Evolutionary conservation across 2,797 vertebrate species (phyloP), one percentile per base, ranked within the genome.

Genomic region (Rhinatrema bivittatum): DNA sequence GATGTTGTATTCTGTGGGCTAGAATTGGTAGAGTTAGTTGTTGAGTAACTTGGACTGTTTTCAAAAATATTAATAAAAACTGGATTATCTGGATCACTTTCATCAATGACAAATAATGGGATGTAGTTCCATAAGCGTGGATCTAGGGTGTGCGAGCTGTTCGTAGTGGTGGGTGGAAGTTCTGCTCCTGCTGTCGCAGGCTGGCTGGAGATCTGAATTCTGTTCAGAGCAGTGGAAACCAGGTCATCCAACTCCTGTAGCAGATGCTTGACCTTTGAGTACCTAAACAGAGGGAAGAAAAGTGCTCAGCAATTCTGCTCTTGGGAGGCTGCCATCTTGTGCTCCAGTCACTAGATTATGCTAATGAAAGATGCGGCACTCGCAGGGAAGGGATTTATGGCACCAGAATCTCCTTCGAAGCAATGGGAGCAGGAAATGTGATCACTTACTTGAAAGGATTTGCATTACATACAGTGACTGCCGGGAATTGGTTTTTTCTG

Each of bases 401-500:
- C n/a, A n/a, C n/a, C n/a, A n/a, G n/a, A n/a, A n/a, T n/a, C n/a
- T n/a, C n/a, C n/a, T n/a, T n/a, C n/a, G n/a, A n/a, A n/a, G n/a
- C n/a, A n/a, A n/a, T n/a, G n/a, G n/a, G n/a, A n/a, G n/a, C n/a
- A n/a, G n/a, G n/a, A n/a, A n/a, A n/a, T n/a, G n/a, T 7, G 19
- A 5, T n/a, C 27, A 39, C 81, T 65, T 52, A 87, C 85, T 67
- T 82, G 75, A 75, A 85, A 9, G 85, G 82, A 55, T 82, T 87
- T 64, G 76, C 60, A 0, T 84, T 87, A 75, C 85, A 87, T 66
- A 87, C 18, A 0, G 83, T 87, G 61, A 87, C 78, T 0, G 85
- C 83, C 0, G 85, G 85, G 62, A 87, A 87, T 50, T 76, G 76
- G 81, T 85, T 82, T 41, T 74, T 59, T 71, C 79, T 83, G 35